These are phyloP conservation scores for Sinocyclocheilus rhinocerous DNA, from an alignment of 2,113 vertebrate species.

Conservation along the genomic window DNA sequence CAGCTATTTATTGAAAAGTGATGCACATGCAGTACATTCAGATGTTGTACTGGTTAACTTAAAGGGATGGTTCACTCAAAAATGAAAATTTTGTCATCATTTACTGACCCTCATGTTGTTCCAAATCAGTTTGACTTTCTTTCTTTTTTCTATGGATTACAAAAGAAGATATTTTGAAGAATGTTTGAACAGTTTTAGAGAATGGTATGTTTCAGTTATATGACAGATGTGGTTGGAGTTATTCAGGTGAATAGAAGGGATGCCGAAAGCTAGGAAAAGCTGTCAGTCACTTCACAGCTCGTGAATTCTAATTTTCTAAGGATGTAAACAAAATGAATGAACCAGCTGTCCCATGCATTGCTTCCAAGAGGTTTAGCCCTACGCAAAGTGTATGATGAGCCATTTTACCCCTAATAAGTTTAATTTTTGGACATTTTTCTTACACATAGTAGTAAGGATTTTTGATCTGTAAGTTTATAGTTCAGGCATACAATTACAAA, in stretches of 20 bases:
- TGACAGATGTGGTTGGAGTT: not conserved
- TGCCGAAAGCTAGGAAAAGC: not conserved
- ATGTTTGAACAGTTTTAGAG: not conserved
- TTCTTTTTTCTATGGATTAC: not conserved
- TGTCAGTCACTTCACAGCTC: not conserved
- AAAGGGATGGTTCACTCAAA: not conserved
- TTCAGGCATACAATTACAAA: not conserved
- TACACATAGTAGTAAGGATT: no score
- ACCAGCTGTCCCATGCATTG: not conserved
- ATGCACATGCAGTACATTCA: not conserved
- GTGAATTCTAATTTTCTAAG: not conserved
- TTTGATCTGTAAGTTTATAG: not conserved
- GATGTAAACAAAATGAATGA: not conserved
- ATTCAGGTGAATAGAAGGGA: not conserved
- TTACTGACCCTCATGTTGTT: not conserved
- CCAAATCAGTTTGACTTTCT: not conserved
- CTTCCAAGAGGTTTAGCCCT: not conserved
- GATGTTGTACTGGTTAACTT: not conserved
- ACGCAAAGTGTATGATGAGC: not conserved
- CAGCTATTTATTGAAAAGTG: not conserved
- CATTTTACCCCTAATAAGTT: not conserved
- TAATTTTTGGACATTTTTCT: no score
- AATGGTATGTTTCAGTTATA: not conserved
- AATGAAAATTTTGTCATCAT: not conserved
- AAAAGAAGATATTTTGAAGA: not conserved